Conservation (phyloP, 2,113 vertebrate genomes). For the Stigmatopora nigra region DNA sequence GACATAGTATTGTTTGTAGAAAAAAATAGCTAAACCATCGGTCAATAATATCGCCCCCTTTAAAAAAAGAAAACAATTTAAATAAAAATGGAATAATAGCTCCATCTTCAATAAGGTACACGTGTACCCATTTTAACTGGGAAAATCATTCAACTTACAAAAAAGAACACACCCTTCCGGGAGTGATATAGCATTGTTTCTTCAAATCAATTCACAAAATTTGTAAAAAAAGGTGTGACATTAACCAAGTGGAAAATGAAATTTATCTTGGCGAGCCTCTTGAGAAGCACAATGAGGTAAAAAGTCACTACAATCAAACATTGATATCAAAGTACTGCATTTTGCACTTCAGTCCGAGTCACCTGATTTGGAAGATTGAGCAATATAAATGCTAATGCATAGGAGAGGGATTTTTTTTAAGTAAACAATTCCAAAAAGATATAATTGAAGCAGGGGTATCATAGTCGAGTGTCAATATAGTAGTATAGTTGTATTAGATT, state of each 20-base stretch:
- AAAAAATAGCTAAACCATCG: background rate
- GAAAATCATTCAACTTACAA: background rate
- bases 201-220: background rate
- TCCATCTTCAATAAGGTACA: background rate
- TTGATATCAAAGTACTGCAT: background rate
- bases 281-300: slow-evolving; percentile 8
- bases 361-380: too few species aligned
- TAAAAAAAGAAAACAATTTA: background rate
- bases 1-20: background rate
- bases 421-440: too few species aligned
- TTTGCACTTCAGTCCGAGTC: too few species aligned
- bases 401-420: too few species aligned
- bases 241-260: background rate
- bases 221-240: background rate
- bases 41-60: too few species aligned
- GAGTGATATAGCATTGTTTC: background rate
- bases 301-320: background rate
- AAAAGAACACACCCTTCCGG: background rate
- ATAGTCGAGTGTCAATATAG: too few species aligned
- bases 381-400: too few species aligned
- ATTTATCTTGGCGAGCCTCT: background rate
- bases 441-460: too few species aligned
- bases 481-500: too few species aligned
- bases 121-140: background rate
- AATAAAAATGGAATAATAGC: background rate